phyloP scores from a whole-genome alignment of 2,797 vertebrate species.

The Pygocentrus nattereri region DNA sequence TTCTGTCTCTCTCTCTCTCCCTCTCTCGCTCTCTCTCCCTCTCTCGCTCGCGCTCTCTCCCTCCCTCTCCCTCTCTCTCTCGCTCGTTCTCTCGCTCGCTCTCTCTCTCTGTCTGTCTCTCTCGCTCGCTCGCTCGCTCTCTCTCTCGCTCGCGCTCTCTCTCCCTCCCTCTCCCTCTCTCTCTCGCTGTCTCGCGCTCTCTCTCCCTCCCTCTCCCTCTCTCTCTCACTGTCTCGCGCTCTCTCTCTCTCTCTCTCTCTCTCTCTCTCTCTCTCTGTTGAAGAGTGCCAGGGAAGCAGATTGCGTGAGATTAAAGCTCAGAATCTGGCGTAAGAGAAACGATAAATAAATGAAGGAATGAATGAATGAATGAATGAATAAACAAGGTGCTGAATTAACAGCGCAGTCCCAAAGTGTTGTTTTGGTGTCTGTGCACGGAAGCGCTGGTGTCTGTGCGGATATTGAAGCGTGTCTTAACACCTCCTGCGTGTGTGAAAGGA shows the following conservation, averaged over 20 bases:
- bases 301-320: constrained; percentile 75
- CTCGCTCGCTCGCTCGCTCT: not conserved
- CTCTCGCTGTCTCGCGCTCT: no score
- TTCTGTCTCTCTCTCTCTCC: not conserved
- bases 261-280: constrained; percentile 17
- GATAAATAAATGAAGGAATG: no score
- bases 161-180: not conserved
- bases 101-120: not conserved
- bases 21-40: not conserved
- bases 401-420: constrained; percentile 49
- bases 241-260: not conserved
- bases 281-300: constrained; percentile 73
- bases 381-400: constrained; percentile 74
- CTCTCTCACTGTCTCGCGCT: constrained; percentile 14
- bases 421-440: not conserved
- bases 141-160: not conserved
- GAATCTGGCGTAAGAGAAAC: constrained; percentile 57
- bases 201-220: constrained; percentile 15
- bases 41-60: not conserved
- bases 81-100: constrained; percentile 22
- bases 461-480: constrained; percentile 75
- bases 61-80: constrained; percentile 2
- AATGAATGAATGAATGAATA: constrained; percentile 36
- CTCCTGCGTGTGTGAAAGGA: constrained; percentile 60
- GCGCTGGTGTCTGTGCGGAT: constrained; percentile 27